Base-by-base conservation (phyloP, 2,113 vertebrate genomes). In the Cervus canadensis region DNA sequence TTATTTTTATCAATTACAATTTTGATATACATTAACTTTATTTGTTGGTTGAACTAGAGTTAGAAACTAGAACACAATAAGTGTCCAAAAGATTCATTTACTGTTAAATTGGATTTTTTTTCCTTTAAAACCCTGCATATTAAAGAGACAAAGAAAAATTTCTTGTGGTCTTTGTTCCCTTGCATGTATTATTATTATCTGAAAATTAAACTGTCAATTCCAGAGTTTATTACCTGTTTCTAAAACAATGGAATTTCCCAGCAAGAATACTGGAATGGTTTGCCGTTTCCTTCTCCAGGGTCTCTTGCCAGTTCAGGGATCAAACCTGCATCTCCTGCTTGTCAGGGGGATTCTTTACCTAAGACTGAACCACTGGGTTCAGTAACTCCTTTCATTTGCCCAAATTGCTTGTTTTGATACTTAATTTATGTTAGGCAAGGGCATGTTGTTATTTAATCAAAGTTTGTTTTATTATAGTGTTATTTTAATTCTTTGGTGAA, bases 1-100 rank as follows among this genome's bases (percentile, higher is more conserved):
- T 82, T 67, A 64, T 92, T 91, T 84, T 96, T 92, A 76, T 95
- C 67, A 92, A 40, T 43, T 92, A 36, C 2, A 87, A 5, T 59
- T 94, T 83, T 79, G 36, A 28, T 67, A 28, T 87, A n/a, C 15
- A 64, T 40, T 84, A 30, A 56, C 48, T 89, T 78, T 74, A 60
- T 74, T 92, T 50, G 23, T 92, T 87, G 81, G 28, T 56, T 62
- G 40, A 85, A 79, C 40, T 60, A 45, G 79, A 89, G n/a, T 60
- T 85, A 81, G 78, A 94, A 89, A 48, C 14, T 74, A 59, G 26
- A 83, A 91, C 23, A 92, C 52, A 93, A 23, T 85, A 92, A 84
- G 2, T 50, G 33, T 95, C 93, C 60, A 90, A 40, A 87, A 96
- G 19, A 89, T 76, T 81, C 84, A 40, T 89, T 97, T 94, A 62